phyloP scores from a whole-genome alignment of 2,797 vertebrate genomes.

The Lacerta viridis region DNA sequence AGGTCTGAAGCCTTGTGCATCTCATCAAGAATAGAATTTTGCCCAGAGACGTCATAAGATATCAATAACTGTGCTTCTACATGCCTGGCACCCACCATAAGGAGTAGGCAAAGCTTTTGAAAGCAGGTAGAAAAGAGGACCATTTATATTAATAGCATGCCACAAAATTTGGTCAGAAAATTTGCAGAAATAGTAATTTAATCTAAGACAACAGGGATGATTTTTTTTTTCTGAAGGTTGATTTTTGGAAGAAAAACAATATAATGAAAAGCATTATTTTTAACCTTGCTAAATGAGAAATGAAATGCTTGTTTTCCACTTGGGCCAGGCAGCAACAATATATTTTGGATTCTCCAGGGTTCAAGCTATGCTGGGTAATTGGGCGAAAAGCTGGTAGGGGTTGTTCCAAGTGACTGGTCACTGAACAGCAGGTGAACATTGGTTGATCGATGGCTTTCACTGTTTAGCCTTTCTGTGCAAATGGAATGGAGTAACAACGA shows the following conservation, averaged over 20 bases:
- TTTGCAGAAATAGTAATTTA: neutral
- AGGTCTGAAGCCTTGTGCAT: neutral
- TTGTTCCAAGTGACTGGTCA: neutral
- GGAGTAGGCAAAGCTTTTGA: neutral
- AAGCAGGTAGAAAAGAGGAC: neutral
- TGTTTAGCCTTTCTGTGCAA: constrained; percentile 12
- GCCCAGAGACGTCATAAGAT: neutral
- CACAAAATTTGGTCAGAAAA: neutral
- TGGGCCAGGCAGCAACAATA: neutral
- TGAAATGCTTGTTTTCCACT: constrained; percentile 10
- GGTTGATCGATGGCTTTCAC: constrained; percentile 3
- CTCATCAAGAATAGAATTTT: neutral
- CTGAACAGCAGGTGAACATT: neutral
- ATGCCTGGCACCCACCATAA: neutral
- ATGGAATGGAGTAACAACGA: neutral
- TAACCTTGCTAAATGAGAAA: constrained; percentile 18
- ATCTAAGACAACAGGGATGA: neutral
- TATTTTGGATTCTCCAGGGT: constrained; percentile 2
- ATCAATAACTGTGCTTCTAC: neutral
- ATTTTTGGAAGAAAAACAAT: neutral
- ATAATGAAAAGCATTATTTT: neutral
- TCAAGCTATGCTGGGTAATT: constrained; percentile 22
- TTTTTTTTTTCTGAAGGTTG: neutral
- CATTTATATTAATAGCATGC: neutral
- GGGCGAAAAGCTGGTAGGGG: neutral